A percentile compares a stretch with the other conserved stretches of the same genome.
Evolutionary conservation across 2,888 invertebrate species (phyloP).

Genomic region (Scaptomyza cyrtandrae): DNA sequence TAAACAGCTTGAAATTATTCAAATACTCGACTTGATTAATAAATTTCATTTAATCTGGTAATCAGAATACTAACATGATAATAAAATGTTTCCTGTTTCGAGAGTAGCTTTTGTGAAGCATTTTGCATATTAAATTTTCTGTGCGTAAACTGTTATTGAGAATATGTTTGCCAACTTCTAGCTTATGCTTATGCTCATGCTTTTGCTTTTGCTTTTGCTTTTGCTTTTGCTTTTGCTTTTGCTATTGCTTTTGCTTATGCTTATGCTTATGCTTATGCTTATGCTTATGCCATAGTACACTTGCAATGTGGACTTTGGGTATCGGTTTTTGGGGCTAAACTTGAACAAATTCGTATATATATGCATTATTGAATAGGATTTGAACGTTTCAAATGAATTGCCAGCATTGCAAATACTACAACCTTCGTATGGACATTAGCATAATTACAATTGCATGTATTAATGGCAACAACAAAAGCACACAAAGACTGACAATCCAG

Average conservation of each 20-base stretch:
- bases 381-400: conserved; percentile 22
- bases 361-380: conserved; percentile 31
- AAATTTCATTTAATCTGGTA: not conserved
- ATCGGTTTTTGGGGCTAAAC: conserved; percentile 14
- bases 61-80: not conserved
- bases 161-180: not conserved
- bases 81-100: not conserved
- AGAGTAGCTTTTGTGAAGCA: not conserved
- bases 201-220: not conserved
- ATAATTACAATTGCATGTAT: conserved; percentile 43
- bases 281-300: conserved; percentile 9
- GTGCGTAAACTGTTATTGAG: not conserved
- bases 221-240: conserved; percentile 1
- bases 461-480: conserved; percentile 14
- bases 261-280: too few relatives aligned
- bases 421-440: conserved; percentile 25
- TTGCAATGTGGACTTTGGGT: conserved; percentile 9
- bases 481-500: too few relatives aligned
- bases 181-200: not conserved
- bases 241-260: too few relatives aligned
- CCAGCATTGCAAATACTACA: not conserved
- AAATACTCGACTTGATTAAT: not conserved
- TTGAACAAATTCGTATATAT: conserved; percentile 22
- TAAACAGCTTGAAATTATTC: not conserved
- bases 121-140: not conserved